A percentile compares a stretch with the other conserved stretches of the same genome.
Conservation (phyloP, 2,113 vertebrate species). For the Shinisaurus crocodilurus region DNA sequence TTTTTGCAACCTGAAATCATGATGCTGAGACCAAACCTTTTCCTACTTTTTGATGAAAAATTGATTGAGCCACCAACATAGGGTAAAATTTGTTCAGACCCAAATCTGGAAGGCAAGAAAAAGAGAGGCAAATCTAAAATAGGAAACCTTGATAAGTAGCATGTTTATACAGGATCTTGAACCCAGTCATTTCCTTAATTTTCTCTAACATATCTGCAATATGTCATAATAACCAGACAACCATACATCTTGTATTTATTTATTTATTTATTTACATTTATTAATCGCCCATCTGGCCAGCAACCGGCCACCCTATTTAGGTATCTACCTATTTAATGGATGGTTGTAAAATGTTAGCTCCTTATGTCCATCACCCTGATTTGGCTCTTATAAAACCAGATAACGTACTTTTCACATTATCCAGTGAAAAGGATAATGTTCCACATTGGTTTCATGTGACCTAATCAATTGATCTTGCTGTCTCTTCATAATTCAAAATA, state of each 20-base stretch:
- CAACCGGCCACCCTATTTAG: no score
- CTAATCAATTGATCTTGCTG: neutral
- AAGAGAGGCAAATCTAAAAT: neutral
- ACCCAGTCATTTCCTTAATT: neutral
- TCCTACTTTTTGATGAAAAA: no score
- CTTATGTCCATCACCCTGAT: neutral
- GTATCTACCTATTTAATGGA: neutral
- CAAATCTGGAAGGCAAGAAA: no score
- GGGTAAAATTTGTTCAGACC: no score
- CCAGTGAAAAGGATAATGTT: neutral
- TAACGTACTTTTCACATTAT: neutral
- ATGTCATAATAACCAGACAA: neutral
- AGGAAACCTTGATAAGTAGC: neutral
- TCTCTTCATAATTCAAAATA: constrained; percentile 21
- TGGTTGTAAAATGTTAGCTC: neutral
- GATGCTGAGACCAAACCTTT: no score
- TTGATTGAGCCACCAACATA: no score
- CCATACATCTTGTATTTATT: neutral
- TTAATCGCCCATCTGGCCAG: no score
- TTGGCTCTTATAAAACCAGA: neutral
- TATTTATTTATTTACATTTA: no score
- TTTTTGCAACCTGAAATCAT: no score
- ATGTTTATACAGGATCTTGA: neutral
- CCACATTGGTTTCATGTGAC: constrained; percentile 13
- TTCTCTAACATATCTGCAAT: neutral